Conservation (phyloP, 2,888 invertebrate species). For the Drosophila nr. perissopoda region DNA sequence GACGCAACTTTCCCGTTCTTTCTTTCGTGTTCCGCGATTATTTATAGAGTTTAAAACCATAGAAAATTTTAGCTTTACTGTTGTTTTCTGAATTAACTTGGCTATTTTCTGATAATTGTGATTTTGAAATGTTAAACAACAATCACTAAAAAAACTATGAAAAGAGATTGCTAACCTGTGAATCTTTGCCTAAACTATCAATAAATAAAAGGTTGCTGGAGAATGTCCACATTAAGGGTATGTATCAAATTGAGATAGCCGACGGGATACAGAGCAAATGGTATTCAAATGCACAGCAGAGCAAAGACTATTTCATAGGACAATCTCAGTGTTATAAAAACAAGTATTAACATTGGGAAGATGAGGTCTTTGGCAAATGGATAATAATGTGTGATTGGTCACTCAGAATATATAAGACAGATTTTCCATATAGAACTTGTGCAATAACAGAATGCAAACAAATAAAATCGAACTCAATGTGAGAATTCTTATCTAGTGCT, state of each 20-base stretch:
- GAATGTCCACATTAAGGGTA: neutral
- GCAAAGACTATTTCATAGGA: neutral
- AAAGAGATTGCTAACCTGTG: neutral
- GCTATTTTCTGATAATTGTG: neutral
- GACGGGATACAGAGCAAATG: neutral
- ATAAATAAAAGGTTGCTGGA: neutral
- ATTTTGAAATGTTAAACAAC: neutral
- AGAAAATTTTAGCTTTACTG: neutral
- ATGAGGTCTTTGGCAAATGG: neutral
- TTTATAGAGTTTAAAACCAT: no score
- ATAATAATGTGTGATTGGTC: neutral
- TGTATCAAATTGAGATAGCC: neutral
- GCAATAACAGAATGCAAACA: neutral
- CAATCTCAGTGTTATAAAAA: neutral
- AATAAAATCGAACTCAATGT: neutral
- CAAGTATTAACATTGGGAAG: neutral
- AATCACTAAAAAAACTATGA: neutral
- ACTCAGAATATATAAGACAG: neutral
- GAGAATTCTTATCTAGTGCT: conserved; percentile 15
- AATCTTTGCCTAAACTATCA: neutral
- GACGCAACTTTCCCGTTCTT: no score
- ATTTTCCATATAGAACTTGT: neutral
- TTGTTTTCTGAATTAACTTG: neutral
- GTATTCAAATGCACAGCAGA: neutral
- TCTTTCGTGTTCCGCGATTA: no score